Percentiles rank a stretch among this genome's conserved stretches.
Conservation (phyloP, 1,140 invertebrate species). For the Solenopsis invicta region DNA sequence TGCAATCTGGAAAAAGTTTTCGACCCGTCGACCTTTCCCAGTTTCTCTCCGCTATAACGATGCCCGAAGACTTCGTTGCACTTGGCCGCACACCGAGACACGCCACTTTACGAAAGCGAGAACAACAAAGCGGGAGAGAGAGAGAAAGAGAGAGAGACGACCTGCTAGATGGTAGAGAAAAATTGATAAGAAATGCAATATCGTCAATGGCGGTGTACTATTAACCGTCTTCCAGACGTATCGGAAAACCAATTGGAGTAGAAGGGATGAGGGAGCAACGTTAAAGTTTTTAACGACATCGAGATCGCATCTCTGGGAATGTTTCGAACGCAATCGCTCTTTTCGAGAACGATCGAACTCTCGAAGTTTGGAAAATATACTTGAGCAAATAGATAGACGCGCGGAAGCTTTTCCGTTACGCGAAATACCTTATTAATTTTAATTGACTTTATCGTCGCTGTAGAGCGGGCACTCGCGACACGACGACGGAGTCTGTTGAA, state of each 20-base stretch:
- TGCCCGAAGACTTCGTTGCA: conserved; percentile 7
- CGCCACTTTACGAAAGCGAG: not conserved
- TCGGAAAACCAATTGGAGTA: conserved; percentile 53
- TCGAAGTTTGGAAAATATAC: conserved; percentile 45
- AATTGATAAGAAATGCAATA: conserved; percentile 61
- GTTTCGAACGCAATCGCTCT: conserved; percentile 39
- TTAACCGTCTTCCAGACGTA: conserved; percentile 51
- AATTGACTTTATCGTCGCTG: conserved; percentile 54
- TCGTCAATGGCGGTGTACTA: conserved; percentile 53
- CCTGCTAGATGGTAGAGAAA: conserved; percentile 8
- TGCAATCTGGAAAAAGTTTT: conserved; percentile 26
- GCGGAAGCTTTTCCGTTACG: not conserved
- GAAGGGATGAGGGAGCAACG: conserved; percentile 37
- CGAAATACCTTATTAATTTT: conserved; percentile 55
- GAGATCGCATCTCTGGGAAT: conserved; percentile 15
- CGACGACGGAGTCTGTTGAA: not conserved
- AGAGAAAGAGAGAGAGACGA: not conserved
- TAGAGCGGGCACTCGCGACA: not conserved
- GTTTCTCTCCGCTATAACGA: conserved; percentile 1
- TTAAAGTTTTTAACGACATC: conserved; percentile 53
- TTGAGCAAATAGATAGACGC: conserved; percentile 26
- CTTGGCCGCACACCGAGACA: conserved; percentile 3
- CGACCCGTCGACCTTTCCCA: conserved; percentile 23
- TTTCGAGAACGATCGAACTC: conserved; percentile 48
- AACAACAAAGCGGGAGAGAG: conserved; percentile 29